These are phyloP conservation scores for Dryobates pubescens DNA, from an alignment of 2,797 vertebrate genomes.

Conservation along the genomic window DNA sequence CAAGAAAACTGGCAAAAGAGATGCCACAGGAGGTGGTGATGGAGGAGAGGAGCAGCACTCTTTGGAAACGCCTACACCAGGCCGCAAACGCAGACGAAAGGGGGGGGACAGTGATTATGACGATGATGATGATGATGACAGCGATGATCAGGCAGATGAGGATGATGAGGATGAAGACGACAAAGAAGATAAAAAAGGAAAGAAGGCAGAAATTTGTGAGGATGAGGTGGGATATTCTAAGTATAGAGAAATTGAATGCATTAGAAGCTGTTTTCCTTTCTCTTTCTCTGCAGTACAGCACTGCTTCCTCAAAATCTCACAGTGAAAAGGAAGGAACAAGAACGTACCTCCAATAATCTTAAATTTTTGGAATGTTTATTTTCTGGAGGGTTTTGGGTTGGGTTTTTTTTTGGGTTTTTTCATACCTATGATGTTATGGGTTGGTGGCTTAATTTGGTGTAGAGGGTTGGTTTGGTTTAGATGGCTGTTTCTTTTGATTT, in stretches of 20 bases:
- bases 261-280: background rate
- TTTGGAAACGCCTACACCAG: conserved; percentile 75
- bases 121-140: conserved; percentile 93
- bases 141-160: conserved; percentile 92
- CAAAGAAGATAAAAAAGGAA: conserved; percentile 87
- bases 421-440: background rate
- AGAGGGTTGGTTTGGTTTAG: background rate
- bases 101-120: conserved; percentile 89
- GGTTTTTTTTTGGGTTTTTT: background rate
- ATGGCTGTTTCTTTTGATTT: background rate
- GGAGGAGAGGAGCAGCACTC: conserved; percentile 83
- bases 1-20: conserved; percentile 88
- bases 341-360: background rate
- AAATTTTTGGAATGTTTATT: background rate
- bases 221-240: conserved; percentile 84
- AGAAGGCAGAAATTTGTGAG: conserved; percentile 88
- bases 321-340: background rate
- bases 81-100: conserved; percentile 88
- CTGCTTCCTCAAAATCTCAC: background rate
- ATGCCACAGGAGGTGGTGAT: conserved; percentile 71
- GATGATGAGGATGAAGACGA: conserved; percentile 90
- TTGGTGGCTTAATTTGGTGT: background rate
- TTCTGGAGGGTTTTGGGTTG: background rate
- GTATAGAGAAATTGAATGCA: background rate
- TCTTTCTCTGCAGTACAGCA: background rate